Conservation (phyloP, 2,888 invertebrate species). For the Dicranocentrus wangi region DNA sequence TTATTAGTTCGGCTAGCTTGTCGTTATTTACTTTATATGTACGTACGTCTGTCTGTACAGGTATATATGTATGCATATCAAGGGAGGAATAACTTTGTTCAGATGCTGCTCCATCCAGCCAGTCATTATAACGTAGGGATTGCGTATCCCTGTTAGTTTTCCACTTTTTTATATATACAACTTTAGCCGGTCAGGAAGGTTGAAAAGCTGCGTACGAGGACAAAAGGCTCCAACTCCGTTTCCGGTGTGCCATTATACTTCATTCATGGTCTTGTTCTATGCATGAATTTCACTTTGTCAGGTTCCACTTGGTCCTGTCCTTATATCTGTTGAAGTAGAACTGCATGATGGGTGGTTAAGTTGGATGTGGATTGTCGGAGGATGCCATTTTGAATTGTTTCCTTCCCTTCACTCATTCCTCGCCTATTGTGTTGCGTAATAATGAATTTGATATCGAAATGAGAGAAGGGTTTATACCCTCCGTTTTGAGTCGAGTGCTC, state of each 20-base stretch:
- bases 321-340: not conserved
- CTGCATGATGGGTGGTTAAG: constrained; percentile 51
- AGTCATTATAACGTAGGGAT: too few species aligned
- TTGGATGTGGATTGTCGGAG: constrained; percentile 34
- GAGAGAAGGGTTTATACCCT: constrained; percentile 10
- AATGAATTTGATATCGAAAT: constrained; percentile 27
- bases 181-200: constrained; percentile 24
- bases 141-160: constrained; percentile 10
- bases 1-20: constrained; percentile 31
- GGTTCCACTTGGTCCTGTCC: not conserved
- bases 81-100: not conserved
- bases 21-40: not conserved
- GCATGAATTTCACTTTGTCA: constrained; percentile 23
- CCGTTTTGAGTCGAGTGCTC: not conserved
- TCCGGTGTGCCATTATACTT: constrained; percentile 62
- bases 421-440: constrained; percentile 21
- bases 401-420: constrained; percentile 29
- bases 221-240: constrained; percentile 60
- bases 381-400: constrained; percentile 60
- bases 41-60: not conserved
- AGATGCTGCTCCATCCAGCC: not conserved
- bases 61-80: not conserved
- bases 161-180: too few species aligned
- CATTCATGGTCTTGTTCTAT: constrained; percentile 43
- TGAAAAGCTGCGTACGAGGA: constrained; percentile 38